Percentiles rank a stretch among this genome's conserved stretches.
These are phyloP conservation scores for Linnaemya tessellans DNA, from an alignment of 2,888 invertebrate species.

Conservation along the genomic window DNA sequence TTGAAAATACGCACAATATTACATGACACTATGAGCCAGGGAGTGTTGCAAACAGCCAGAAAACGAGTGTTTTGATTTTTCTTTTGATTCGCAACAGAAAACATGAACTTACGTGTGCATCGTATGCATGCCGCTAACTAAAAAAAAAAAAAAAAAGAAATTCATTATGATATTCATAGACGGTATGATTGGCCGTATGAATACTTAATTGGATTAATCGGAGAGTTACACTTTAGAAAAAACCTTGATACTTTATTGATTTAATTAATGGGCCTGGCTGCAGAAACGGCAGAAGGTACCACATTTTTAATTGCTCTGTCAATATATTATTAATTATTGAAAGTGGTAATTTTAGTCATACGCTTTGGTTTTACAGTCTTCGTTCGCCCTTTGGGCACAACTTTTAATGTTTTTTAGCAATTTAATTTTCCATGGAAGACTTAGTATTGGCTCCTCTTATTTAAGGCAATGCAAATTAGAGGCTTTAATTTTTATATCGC, in stretches of 20 bases:
- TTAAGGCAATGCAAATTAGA: no score
- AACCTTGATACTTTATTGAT: background rate
- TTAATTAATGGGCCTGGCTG: background rate
- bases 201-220: constrained; percentile 65
- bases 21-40: constrained; percentile 52
- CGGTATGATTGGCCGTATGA: constrained; percentile 53
- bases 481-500: no score
- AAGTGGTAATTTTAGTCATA: no score
- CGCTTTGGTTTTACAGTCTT: no score
- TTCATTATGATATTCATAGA: constrained; percentile 45
- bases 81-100: constrained; percentile 52
- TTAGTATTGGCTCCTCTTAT: no score
- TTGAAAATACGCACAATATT: constrained; percentile 60
- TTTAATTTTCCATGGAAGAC: no score
- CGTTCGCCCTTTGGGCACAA: no score
- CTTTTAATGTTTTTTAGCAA: no score
- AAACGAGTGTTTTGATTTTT: constrained; percentile 65
- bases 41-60: constrained; percentile 20
- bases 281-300: background rate
- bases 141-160: no score
- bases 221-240: constrained; percentile 31
- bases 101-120: constrained; percentile 35
- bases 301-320: no score
- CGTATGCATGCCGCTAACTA: constrained; percentile 7
- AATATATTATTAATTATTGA: no score